phyloP scores from a whole-genome alignment of 2,113 vertebrate species.

The Pelusios castaneus region DNA sequence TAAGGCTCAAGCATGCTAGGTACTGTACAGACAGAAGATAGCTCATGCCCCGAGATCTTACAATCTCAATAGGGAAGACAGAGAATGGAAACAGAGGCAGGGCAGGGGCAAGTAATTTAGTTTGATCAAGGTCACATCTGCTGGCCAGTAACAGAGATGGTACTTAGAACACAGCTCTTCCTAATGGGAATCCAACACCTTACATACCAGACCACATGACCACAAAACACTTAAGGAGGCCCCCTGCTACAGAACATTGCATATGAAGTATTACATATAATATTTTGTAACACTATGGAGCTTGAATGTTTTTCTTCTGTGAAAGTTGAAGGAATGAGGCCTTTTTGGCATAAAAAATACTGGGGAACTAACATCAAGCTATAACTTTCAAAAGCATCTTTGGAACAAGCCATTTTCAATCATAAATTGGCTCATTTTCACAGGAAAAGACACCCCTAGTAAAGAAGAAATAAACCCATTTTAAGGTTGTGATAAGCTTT shows the following conservation, averaged over 20 bases:
- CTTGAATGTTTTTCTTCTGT: conserved; percentile 40
- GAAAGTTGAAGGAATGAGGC: conserved; percentile 43
- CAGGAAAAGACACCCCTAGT: conserved; percentile 38
- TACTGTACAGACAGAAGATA: background rate
- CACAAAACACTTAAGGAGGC: background rate
- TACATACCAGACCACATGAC: background rate
- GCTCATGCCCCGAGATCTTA: background rate
- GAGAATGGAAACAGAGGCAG: background rate
- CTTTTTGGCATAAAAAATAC: conserved; percentile 43
- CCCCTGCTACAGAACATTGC: background rate
- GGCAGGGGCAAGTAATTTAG: background rate
- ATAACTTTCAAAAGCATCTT: conserved; percentile 48
- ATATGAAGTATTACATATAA: background rate
- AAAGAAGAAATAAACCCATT: conserved; percentile 15
- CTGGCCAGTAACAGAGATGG: background rate
- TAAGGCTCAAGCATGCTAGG: background rate
- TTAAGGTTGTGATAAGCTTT: conserved; percentile 23
- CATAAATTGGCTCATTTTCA: conserved; percentile 24
- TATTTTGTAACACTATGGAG: conserved; percentile 31
- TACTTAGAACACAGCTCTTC: background rate
- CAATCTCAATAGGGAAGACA: background rate
- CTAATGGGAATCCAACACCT: background rate
- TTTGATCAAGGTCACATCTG: background rate
- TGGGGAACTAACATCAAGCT: conserved; percentile 63
- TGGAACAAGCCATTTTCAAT: conserved; percentile 55